phyloP scores from a whole-genome alignment of 2,797 vertebrate species.

The Echeneis naucrates region DNA sequence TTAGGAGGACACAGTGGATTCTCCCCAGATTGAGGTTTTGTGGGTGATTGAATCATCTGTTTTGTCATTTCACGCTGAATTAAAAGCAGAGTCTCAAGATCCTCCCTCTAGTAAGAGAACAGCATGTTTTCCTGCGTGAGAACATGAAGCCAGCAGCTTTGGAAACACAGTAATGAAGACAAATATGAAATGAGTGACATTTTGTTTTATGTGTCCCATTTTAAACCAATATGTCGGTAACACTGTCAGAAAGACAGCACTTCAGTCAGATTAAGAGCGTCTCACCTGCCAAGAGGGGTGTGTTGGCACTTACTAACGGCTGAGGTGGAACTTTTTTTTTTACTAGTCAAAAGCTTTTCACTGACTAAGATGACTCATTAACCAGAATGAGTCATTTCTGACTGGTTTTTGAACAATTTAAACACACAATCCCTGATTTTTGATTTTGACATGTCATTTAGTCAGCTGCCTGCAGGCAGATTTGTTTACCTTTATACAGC shows the following conservation, averaged over 20 bases:
- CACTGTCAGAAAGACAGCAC: background rate
- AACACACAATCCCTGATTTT: no score
- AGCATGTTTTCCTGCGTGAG: constrained; percentile 12
- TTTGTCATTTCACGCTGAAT: constrained; percentile 12
- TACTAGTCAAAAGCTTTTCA: background rate
- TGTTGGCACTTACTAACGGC: no score
- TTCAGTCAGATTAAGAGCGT: background rate
- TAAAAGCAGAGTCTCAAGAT: constrained; percentile 1
- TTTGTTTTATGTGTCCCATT: background rate
- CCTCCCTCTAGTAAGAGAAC: constrained; percentile 5
- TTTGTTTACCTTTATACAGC: no score
- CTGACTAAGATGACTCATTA: no score
- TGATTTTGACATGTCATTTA: no score
- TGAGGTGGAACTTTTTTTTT: background rate
- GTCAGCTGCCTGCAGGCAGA: no score
- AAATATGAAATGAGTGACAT: constrained; percentile 11
- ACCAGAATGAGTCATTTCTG: no score
- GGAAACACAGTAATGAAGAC: background rate
- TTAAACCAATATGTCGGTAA: background rate
- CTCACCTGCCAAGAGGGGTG: constrained; percentile 1
- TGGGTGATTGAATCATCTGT: constrained; percentile 15
- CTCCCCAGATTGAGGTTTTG: constrained; percentile 18
- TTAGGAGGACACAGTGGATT: constrained; percentile 5
- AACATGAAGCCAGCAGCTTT: constrained; percentile 21
- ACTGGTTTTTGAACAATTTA: no score